Evolutionary conservation across 1,140 invertebrate species (phyloP).

Genomic region (Drosophila punjabiensis): DNA sequence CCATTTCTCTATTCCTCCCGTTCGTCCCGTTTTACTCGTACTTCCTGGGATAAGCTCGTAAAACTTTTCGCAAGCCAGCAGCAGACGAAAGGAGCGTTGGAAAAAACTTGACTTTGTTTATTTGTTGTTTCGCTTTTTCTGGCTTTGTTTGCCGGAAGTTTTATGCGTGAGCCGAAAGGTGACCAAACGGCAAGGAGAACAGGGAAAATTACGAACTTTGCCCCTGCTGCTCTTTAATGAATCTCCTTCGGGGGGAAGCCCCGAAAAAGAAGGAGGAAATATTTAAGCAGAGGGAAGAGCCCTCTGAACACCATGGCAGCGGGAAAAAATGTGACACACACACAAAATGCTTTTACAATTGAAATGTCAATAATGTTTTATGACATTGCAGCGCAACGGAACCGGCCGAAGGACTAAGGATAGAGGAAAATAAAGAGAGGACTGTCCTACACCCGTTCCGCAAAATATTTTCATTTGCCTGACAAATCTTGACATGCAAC

Average conservation of each 20-base stretch:
- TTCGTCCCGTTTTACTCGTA: constrained; percentile 31
- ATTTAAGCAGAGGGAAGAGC: constrained; percentile 24
- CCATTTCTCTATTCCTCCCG: constrained; percentile 3
- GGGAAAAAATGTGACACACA: constrained; percentile 48
- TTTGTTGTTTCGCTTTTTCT: constrained; percentile 55
- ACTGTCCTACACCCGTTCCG: constrained; percentile 2
- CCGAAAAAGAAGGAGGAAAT: constrained; percentile 31
- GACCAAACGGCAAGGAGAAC: constrained; percentile 36
- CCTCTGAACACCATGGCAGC: constrained; percentile 1
- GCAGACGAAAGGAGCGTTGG: constrained; percentile 6
- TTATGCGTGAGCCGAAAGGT: constrained; percentile 69
- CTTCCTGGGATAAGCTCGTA: constrained; percentile 71
- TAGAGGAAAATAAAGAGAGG: constrained; percentile 15
- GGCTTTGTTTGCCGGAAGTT: constrained; percentile 51
- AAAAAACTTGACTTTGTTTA: constrained; percentile 63
- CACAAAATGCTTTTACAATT: constrained; percentile 75
- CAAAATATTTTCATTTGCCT: constrained; percentile 75
- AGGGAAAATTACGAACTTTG: constrained; percentile 25
- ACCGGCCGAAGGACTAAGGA: constrained; percentile 30
- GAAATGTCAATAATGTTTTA: constrained; percentile 84
- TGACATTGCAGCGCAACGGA: constrained; percentile 62
- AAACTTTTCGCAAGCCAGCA: constrained; percentile 69
- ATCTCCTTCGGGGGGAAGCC: constrained; percentile 27
- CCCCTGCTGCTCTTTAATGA: constrained; percentile 64
- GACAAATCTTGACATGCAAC: constrained; percentile 79